phyloP scores from a whole-genome alignment of 2,888 invertebrate species.

The Hoplodrina blanda region DNA sequence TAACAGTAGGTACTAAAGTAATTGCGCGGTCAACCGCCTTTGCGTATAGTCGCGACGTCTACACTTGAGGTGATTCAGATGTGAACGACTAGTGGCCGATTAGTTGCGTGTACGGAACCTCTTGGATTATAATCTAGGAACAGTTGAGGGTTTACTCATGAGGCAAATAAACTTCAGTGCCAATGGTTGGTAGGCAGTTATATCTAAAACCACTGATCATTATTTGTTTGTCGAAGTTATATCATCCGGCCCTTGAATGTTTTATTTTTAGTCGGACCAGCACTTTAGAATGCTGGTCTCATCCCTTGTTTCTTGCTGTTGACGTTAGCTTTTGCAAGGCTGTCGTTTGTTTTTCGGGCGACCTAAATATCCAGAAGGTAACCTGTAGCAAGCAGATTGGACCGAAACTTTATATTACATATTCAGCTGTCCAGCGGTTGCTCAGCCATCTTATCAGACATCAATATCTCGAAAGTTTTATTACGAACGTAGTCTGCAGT shows the following conservation, averaged over 20 bases:
- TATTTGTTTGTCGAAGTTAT: too few relatives aligned
- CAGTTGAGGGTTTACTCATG: neutral
- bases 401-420: too few relatives aligned
- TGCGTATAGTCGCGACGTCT: constrained; percentile 68
- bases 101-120: constrained; percentile 37
- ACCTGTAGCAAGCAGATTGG: neutral
- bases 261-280: too few relatives aligned
- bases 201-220: neutral
- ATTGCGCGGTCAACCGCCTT: constrained; percentile 74
- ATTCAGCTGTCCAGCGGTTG: too few relatives aligned
- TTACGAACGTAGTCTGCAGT: too few relatives aligned
- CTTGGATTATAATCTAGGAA: constrained; percentile 35
- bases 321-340: too few relatives aligned
- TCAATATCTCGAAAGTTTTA: too few relatives aligned
- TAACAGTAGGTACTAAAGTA: constrained; percentile 36
- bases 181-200: neutral
- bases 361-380: neutral
- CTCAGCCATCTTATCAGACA: too few relatives aligned
- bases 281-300: too few relatives aligned
- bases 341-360: neutral
- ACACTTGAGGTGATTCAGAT: constrained; percentile 80
- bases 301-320: too few relatives aligned
- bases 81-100: constrained; percentile 67
- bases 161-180: neutral
- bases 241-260: too few relatives aligned